phyloP scores from a whole-genome alignment of 2,113 vertebrate genomes.

The Zootoca vivipara region DNA sequence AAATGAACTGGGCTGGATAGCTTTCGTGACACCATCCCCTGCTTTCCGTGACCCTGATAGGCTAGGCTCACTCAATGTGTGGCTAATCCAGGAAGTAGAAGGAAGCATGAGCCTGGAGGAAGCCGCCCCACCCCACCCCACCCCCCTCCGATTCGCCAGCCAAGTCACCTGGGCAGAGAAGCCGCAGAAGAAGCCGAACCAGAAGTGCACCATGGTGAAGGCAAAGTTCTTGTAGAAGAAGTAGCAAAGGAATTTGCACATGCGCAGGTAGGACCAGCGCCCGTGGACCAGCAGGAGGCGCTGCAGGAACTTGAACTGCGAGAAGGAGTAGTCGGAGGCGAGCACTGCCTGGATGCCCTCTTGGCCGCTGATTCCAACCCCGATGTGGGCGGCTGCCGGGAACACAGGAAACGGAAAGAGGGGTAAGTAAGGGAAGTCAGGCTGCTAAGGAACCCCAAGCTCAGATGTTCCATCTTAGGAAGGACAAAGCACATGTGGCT shows the following conservation, averaged over 20 bases:
- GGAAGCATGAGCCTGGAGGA: background rate
- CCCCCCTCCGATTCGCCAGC: rapidly evolving
- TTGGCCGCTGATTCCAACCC: slow-evolving; percentile 95
- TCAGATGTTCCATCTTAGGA: background rate
- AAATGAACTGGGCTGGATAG: too few relatives aligned
- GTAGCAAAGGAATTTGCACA: slow-evolving; percentile 98
- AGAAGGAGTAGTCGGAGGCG: slow-evolving; percentile 94
- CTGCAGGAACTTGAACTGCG: slow-evolving; percentile 95
- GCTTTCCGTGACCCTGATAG: too few relatives aligned
- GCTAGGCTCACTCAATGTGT: too few relatives aligned
- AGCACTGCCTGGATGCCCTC: slow-evolving; percentile 95
- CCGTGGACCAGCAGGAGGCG: slow-evolving; percentile 94
- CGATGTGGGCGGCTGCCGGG: slow-evolving; percentile 87
- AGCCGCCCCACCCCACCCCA: too few relatives aligned
- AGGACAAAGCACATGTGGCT: too few relatives aligned
- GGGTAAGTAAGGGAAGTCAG: background rate
- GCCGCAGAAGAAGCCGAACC: slow-evolving; percentile 97
- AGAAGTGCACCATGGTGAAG: slow-evolving; percentile 99
- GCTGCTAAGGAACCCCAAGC: background rate
- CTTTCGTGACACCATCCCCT: too few relatives aligned
- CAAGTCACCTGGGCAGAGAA: slow-evolving; percentile 90
- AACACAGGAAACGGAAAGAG: background rate
- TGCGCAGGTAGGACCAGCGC: slow-evolving; percentile 95
- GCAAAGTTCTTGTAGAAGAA: slow-evolving; percentile 99
- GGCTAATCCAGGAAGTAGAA: too few relatives aligned